These are phyloP conservation scores for Pygoscelis adeliae DNA, from an alignment of 2,113 vertebrate species.

Conservation along the genomic window DNA sequence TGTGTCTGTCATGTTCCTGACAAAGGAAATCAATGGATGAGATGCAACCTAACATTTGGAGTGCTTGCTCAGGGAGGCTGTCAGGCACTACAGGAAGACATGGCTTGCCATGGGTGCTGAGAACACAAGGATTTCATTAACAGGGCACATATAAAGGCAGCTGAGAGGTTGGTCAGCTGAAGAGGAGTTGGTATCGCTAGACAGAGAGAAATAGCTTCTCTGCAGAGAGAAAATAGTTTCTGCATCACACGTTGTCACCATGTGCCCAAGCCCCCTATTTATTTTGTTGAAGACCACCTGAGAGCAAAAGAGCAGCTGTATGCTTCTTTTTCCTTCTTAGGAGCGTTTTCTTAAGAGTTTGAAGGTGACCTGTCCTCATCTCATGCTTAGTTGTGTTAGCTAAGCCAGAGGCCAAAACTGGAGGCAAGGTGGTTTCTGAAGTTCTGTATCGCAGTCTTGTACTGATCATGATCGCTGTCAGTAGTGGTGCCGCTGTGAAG, in stretches of 20 bases:
- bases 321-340: neutral
- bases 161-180: neutral
- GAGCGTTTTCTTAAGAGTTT: neutral
- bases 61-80: neutral
- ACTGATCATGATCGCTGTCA: accelerated
- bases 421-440: neutral
- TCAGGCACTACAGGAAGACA: neutral
- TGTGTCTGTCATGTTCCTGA: neutral
- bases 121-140: neutral
- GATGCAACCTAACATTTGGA: neutral
- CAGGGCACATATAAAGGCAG: neutral
- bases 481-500: neutral
- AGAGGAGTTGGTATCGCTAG: neutral
- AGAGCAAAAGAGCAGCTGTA: neutral
- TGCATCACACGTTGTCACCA: neutral
- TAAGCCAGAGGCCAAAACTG: neutral
- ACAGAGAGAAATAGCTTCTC: neutral
- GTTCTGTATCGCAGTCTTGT: neutral
- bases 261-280: neutral
- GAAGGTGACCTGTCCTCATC: neutral
- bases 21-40: neutral
- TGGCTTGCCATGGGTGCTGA: neutral
- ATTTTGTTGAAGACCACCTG: neutral
- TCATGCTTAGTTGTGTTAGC: neutral
- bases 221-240: neutral